phyloP scores from a whole-genome alignment of 2,113 vertebrate genomes.

The Callipepla californica region DNA sequence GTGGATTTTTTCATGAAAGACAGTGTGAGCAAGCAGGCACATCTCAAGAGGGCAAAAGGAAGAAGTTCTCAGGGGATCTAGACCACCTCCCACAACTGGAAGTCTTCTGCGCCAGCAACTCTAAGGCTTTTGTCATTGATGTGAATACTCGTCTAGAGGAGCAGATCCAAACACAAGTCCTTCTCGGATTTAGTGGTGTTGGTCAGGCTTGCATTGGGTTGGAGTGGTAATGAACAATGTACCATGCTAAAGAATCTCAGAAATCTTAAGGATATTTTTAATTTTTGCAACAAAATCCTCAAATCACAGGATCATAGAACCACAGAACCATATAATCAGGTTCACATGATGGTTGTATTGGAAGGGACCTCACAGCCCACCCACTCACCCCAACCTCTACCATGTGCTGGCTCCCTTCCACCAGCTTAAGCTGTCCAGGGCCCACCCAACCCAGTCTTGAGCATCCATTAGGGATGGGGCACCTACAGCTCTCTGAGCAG shows the following conservation, averaged over 20 bases:
- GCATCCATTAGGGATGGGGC: background rate
- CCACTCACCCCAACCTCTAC: background rate
- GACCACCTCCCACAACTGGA: background rate
- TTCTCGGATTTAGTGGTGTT: background rate
- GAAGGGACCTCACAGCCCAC: background rate
- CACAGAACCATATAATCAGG: too few species aligned
- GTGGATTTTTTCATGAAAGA: background rate
- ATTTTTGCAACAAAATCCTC: background rate
- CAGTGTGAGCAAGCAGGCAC: background rate
- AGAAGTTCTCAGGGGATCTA: background rate
- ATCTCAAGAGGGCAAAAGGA: background rate
- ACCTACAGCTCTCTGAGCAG: background rate
- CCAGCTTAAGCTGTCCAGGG: background rate
- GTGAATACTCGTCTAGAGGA: background rate
- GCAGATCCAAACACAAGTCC: background rate
- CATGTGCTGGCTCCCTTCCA: background rate
- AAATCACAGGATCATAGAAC: background rate
- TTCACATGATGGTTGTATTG: background rate
- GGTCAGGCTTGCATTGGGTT: background rate
- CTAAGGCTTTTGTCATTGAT: background rate
- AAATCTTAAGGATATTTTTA: background rate
- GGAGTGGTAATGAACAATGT: accelerated
- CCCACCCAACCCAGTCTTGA: background rate
- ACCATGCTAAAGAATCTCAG: background rate
- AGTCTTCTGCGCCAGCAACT: background rate